A percentile compares a stretch with the other conserved stretches of the same genome.
These are phyloP conservation scores for Ptilodon capucinus DNA, from an alignment of 2,888 invertebrate species.

Conservation along the genomic window DNA sequence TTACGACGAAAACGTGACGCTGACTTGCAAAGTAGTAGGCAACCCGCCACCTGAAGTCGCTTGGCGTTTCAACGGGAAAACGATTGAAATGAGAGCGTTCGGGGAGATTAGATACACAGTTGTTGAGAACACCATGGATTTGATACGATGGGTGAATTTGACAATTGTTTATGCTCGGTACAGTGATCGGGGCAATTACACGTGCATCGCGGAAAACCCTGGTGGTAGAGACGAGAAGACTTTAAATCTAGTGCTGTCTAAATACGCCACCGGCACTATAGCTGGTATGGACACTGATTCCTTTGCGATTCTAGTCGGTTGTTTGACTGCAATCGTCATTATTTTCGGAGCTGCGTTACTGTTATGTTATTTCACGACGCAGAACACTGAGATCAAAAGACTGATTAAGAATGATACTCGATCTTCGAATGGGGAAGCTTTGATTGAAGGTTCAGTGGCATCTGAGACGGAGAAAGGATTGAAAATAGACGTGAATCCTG, in stretches of 20 bases:
- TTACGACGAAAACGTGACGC: conserved; percentile 86
- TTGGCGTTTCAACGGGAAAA: conserved; percentile 87
- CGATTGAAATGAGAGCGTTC: conserved; percentile 78
- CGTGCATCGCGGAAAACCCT: conserved; percentile 91
- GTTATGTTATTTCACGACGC: conserved; percentile 81
- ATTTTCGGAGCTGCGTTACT: conserved; percentile 73
- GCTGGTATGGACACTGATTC: conserved; percentile 77
- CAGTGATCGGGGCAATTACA: conserved; percentile 88
- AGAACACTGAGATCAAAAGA: conserved; percentile 79
- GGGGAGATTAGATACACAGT: conserved; percentile 77
- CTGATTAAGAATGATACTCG: conserved; percentile 84
- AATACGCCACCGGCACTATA: conserved; percentile 67
- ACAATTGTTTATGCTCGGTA: conserved; percentile 85
- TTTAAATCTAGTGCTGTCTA: conserved; percentile 83
- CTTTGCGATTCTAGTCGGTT: conserved; percentile 78
- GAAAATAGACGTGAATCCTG: conserved; percentile 91
- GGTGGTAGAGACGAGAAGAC: conserved; percentile 91
- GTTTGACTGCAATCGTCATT: conserved; percentile 68
- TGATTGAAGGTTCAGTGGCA: conserved; percentile 87
- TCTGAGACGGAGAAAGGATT: conserved; percentile 91
- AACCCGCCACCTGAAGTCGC: conserved; percentile 89
- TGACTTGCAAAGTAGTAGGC: conserved; percentile 89
- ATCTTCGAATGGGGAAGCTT: conserved; percentile 85
- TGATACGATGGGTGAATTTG: conserved; percentile 85
- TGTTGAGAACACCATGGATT: conserved; percentile 70